Base-by-base conservation (phyloP, 37 sponge, comb jelly and placozoan species). In the Oopsacas minuta region DNA sequence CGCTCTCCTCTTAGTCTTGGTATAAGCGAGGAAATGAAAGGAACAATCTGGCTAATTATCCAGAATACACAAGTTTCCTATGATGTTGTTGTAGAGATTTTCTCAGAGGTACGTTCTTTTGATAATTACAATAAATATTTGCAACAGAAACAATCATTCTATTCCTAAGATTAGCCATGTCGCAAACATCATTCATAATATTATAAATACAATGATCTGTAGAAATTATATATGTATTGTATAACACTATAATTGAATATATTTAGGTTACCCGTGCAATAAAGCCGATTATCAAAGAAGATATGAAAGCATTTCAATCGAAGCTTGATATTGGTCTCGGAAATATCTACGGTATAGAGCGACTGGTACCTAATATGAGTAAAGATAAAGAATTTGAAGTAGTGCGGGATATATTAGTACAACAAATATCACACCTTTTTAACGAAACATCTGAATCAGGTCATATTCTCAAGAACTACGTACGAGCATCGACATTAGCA, bases 221-320 rank as follows among this genome's bases (percentile, higher is more conserved):
- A 42, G 49, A 42, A 42, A 61, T 20, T 61, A 61, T 5, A 22
- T 17, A 46, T 22, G 17, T 61, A 25, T 3, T 32, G 7, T 61
- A 10, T 7, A 61, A 61, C 30, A 61, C 20, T 61, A 61, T 61
- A 20, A 3, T 25, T 20, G 5, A 5, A 25, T 61, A 5, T 3
- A 61, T 61, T 61, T 61, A 61, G 75, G 75, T 61, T 25, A 12
- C 28, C 7, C 75, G 75, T 61, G 30, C 30, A 5, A 34, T 61
- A 25, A 61, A n/a, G 75, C 75, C 75, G 7, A 25, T 34, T 10
- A 61, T 61, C 28, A n/a, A 20, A 12, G 75, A 61, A 61, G 75
- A 61, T 61, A 61, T 61, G 75, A 61, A 61, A 61, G 75, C 75
- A 20, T 61, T 61, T n/a, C 75, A 61, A 12, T 61, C 75, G 3